Evolutionary conservation across 1,140 invertebrate genomes (phyloP).

Genomic region (Rhopalosiphum maidis): DNA sequence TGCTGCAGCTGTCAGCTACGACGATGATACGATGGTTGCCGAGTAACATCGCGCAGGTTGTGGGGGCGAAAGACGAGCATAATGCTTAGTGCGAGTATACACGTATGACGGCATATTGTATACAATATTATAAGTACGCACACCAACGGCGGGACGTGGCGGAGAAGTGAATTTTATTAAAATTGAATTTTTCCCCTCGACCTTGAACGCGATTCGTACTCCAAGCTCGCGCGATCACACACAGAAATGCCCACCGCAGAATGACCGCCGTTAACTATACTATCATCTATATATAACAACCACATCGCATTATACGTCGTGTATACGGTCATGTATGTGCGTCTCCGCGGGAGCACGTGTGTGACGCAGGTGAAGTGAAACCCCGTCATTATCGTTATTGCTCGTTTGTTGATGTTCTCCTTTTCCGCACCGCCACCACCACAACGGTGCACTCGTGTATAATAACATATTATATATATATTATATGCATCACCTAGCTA

Average conservation of each 20-base stretch:
- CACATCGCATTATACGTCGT: not conserved
- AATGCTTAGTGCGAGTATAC: not conserved
- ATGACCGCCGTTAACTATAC: not conserved
- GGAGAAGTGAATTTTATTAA: conserved; percentile 21
- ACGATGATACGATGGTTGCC: not conserved
- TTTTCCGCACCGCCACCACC: not conserved
- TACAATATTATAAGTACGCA: not conserved
- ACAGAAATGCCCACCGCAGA: conserved; percentile 8
- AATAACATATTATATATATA: not conserved
- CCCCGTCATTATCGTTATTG: conserved; percentile 22
- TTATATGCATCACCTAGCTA: not conserved
- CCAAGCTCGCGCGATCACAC: not conserved
- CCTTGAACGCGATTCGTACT: not conserved
- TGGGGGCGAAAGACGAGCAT: not conserved
- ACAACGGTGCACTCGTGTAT: not conserved
- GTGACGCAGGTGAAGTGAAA: conserved; percentile 18
- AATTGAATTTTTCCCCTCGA: not conserved
- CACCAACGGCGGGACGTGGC: not conserved
- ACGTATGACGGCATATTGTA: not conserved
- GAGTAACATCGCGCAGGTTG: not conserved
- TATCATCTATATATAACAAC: not conserved
- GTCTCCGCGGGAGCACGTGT: not conserved
- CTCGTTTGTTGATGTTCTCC: conserved; percentile 17
- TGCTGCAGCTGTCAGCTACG: not conserved
- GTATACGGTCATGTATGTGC: not conserved